Evolutionary conservation across 2,113 vertebrate species (phyloP).

Genomic region (Cynopterus brachyotis): DNA sequence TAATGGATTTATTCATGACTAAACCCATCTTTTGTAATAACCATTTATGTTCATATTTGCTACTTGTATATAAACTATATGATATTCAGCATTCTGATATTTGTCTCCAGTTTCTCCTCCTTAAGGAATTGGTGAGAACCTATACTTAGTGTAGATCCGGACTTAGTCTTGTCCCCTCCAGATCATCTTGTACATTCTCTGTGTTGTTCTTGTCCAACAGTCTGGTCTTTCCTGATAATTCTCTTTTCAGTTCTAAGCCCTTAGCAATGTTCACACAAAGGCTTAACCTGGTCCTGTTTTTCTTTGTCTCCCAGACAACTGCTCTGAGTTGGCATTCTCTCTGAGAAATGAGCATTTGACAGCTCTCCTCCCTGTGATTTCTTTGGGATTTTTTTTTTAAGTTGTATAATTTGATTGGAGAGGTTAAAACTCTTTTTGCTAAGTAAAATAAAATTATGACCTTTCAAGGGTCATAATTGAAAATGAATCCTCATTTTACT

Average conservation of each 20-base stretch:
- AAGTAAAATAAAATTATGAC: constrained; percentile 25
- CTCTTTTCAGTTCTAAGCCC: background rate
- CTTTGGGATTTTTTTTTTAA: background rate
- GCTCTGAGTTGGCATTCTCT: background rate
- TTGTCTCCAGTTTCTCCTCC: background rate
- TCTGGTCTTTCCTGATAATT: background rate
- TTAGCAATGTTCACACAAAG: background rate
- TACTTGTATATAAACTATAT: background rate
- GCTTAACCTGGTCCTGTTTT: background rate
- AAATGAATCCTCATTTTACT: background rate
- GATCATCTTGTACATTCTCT: background rate
- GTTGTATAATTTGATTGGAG: background rate
- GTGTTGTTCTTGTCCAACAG: background rate
- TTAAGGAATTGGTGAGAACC: background rate
- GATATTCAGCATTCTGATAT: background rate
- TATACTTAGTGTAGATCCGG: background rate
- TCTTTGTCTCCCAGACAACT: background rate
- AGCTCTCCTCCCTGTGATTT: background rate
- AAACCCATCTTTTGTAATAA: background rate
- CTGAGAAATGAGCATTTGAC: background rate
- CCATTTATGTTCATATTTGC: background rate
- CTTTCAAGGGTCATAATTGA: background rate
- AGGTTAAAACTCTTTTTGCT: background rate
- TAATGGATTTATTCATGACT: background rate
- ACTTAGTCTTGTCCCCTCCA: background rate